Evolutionary conservation across 2,888 invertebrate species (phyloP).

Genomic region (Epinotia nisella): DNA sequence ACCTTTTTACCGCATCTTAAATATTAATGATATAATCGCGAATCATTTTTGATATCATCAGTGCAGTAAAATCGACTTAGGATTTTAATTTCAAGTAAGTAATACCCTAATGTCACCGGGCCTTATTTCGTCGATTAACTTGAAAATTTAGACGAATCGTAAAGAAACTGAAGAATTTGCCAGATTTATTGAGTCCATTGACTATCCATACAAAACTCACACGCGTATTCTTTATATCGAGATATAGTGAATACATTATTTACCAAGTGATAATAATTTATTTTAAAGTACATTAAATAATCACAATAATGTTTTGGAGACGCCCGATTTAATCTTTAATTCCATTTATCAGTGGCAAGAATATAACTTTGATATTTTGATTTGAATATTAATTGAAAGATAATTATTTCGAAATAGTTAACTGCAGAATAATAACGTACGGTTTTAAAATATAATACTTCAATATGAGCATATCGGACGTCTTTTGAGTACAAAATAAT

Average conservation of each 20-base stretch:
- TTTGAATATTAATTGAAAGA: neutral
- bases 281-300: constrained; percentile 34
- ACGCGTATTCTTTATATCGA: neutral
- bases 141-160: no score
- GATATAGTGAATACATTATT: constrained; percentile 6
- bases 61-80: no score
- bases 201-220: constrained; percentile 12
- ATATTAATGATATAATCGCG: no score
- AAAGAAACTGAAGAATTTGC: no score
- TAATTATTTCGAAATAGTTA: neutral
- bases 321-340: constrained; percentile 15
- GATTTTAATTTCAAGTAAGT: no score
- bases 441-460: neutral
- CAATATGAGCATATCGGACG: neutral
- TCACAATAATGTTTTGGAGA: constrained; percentile 20
- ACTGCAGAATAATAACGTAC: neutral
- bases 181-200: no score
- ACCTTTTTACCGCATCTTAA: neutral
- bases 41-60: no score
- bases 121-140: no score
- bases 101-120: no score
- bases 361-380: constrained; percentile 6
- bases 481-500: constrained; percentile 9
- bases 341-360: constrained; percentile 13
- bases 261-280: constrained; percentile 32